Base-by-base conservation (phyloP, 2,113 vertebrate genomes). In the Lepus europaeus region DNA sequence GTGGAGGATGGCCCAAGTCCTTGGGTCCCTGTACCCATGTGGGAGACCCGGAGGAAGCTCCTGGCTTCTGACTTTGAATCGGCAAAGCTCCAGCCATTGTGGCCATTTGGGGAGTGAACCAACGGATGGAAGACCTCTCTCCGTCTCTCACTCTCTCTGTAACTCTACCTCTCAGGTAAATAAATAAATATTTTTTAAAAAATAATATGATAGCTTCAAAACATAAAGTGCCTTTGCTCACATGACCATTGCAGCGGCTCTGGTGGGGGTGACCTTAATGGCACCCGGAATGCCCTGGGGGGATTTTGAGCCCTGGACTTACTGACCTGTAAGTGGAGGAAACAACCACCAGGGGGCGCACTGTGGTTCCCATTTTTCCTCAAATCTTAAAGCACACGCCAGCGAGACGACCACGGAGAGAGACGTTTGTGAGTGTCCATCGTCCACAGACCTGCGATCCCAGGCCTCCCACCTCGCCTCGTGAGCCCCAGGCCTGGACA, bases 281-380 rank as follows among this genome's bases (percentile, higher is more conserved):
- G 22, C 29, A 3, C 27, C 5, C 29, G 59, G 69, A 14, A 6
- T n/a, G 19, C 6, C 63, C 25, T 51, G 39, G 13, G 1, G 13
- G 6, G 22, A 61, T 66, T 70, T 80, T 27, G 1, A 20, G 23
- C 25, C 6, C 9, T 11, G 69, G 25, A 20, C 7, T 25, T n/a
- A 31, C 36, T 68, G 51, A 33, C 68, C 49, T 92, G 89, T 73
- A 85, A 90, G 10, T 84, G n/a, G 63, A 88, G 64, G 39, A 66
- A 56, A 10, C 1, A 39, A 69, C 93, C 97, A 93, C 89, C 49
- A 61, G 96, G 33, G 68, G 93, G 93, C 49, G 63, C 39, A 33
- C 69, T 0, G 36, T 19, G 36, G 70, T 16, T 17, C n/a, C 25
- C 56, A 20, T 72, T n/a, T 89, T 87, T 36, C 76, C 36, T 78